phyloP scores from a whole-genome alignment of 2,797 vertebrate genomes.

The Corythornis leucogaster region DNA sequence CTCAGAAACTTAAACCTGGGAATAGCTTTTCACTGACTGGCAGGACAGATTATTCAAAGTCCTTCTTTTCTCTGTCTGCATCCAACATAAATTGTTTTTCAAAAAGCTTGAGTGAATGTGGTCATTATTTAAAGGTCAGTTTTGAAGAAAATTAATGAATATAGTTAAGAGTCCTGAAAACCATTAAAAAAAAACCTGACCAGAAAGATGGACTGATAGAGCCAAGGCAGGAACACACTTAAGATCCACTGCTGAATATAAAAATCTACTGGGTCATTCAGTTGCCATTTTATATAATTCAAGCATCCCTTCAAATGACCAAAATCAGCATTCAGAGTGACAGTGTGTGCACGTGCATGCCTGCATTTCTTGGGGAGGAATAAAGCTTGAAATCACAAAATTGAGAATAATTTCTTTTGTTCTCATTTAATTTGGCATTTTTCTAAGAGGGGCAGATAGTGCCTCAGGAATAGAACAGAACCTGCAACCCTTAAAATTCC shows the following conservation, averaged over 20 bases:
- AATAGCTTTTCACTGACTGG: background rate
- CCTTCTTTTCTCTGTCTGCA: background rate
- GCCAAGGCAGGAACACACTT: background rate
- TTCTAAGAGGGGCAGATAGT: background rate
- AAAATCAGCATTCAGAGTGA: background rate
- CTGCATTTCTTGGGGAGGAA: background rate
- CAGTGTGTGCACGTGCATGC: rapidly evolving
- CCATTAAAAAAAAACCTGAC: background rate
- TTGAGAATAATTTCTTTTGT: background rate
- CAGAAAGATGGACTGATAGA: background rate
- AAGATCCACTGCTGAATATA: background rate
- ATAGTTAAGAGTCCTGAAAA: background rate
- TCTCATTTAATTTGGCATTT: background rate
- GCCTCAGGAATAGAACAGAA: background rate
- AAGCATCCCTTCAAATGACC: background rate
- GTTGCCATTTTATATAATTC: background rate
- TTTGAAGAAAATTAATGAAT: background rate
- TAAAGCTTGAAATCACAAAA: background rate
- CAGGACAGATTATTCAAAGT: background rate
- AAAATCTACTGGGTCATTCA: background rate
- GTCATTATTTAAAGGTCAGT: background rate
- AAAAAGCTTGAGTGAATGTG: background rate
- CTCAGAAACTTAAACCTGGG: background rate
- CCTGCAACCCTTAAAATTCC: background rate
- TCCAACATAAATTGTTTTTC: background rate